phyloP scores from a whole-genome alignment of 1,140 invertebrate genomes.

The Hypothenemus hampei region DNA sequence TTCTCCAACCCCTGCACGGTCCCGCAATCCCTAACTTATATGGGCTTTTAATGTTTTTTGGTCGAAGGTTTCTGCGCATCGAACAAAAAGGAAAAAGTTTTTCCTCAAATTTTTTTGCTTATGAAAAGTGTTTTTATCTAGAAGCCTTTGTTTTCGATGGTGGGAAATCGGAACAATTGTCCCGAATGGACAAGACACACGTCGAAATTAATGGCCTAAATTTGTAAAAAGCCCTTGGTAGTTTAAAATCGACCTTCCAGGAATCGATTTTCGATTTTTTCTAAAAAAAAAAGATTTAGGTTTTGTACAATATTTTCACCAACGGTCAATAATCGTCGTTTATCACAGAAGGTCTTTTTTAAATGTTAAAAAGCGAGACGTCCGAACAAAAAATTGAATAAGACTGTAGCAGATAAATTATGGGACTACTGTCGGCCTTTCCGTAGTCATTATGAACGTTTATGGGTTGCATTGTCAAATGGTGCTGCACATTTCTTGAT shows the following conservation, averaged over 20 bases:
- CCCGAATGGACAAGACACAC: too few species aligned
- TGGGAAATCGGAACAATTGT: too few species aligned
- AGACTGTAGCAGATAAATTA: constrained; percentile 7
- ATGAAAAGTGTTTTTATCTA: too few species aligned
- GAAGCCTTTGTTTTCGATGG: too few species aligned
- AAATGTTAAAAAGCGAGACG: constrained; percentile 11
- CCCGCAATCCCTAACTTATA: constrained; percentile 5
- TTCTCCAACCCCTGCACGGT: neutral
- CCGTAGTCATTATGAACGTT: constrained; percentile 11
- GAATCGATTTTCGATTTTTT: neutral
- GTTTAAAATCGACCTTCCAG: constrained; percentile 11
- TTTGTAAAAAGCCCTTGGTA: too few species aligned
- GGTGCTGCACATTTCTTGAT: neutral
- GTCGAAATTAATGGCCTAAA: too few species aligned
- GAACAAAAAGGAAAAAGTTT: too few species aligned
- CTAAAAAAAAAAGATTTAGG: constrained; percentile 2
- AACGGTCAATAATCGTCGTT: constrained; percentile 12
- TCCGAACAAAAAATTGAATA: constrained; percentile 2
- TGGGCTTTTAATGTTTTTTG: constrained; percentile 29
- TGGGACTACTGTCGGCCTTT: constrained; percentile 17
- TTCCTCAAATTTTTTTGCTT: too few species aligned
- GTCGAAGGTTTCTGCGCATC: too few species aligned
- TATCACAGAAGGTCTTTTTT: constrained; percentile 15
- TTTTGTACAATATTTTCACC: constrained; percentile 5
- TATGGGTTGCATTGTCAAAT: constrained; percentile 9